These are phyloP conservation scores for Hydrozoanthus tunicans DNA, from an alignment of 64 coral and sea anemone genomes.

Conservation along the genomic window DNA sequence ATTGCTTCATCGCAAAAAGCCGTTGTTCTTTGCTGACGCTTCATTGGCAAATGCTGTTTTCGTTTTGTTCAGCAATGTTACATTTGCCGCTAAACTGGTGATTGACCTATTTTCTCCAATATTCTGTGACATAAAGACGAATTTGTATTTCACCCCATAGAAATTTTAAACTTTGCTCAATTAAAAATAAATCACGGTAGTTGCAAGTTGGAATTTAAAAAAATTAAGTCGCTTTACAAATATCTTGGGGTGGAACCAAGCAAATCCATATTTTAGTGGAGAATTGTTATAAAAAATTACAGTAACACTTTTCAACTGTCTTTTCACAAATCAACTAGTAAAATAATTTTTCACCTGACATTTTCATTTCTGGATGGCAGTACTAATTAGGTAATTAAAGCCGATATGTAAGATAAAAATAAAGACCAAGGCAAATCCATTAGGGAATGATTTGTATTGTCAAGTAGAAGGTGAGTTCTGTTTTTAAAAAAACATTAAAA, in stretches of 20 bases:
- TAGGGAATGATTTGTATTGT: neutral
- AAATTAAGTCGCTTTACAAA: too few species aligned
- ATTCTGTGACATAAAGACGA: neutral
- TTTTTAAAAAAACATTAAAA: neutral
- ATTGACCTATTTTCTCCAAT: too few species aligned
- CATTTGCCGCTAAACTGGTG: too few species aligned
- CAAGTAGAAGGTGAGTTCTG: neutral
- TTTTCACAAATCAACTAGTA: neutral
- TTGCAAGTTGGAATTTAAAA: too few species aligned
- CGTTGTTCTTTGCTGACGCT: too few species aligned
- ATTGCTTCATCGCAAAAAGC: too few species aligned
- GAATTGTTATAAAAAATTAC: neutral
- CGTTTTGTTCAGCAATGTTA: too few species aligned
- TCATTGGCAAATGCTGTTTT: too few species aligned
- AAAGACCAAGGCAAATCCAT: neutral
- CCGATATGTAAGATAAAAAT: neutral
- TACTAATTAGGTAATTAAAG: conserved; percentile 20
- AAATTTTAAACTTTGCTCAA: too few species aligned
- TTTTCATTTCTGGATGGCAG: neutral
- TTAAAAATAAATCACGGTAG: too few species aligned
- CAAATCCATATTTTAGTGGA: neutral
- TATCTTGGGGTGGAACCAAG: too few species aligned
- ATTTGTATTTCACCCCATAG: neutral
- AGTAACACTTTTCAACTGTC: neutral
- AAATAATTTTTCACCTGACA: conserved; percentile 13